phyloP scores from a whole-genome alignment of 2,888 invertebrate genomes.

The Phymatocera aterrima region DNA sequence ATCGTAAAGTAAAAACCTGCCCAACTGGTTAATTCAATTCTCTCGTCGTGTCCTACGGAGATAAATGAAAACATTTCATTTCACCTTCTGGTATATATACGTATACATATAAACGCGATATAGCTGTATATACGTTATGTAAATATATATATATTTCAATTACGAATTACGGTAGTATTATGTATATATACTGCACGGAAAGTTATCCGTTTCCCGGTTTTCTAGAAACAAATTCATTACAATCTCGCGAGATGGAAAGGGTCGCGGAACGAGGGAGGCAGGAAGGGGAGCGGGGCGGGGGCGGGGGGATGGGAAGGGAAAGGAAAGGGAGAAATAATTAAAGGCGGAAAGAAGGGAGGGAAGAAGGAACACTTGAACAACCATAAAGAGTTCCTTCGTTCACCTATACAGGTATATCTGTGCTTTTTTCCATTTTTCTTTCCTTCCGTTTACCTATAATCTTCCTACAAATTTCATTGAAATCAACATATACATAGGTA shows the following conservation, averaged over 20 bases:
- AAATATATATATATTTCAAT: background rate
- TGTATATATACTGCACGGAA: background rate
- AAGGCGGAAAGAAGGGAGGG: too few species aligned
- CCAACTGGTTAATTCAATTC: conserved; percentile 48
- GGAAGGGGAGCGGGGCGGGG: too few species aligned
- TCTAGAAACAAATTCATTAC: conserved; percentile 13
- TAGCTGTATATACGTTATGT: background rate
- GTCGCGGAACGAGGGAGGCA: background rate
- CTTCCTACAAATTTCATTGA: too few species aligned
- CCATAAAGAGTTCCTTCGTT: too few species aligned
- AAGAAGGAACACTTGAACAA: too few species aligned
- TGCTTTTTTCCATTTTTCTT: too few species aligned
- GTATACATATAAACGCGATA: background rate
- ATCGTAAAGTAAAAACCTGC: conserved; percentile 43
- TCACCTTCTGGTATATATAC: conserved; percentile 11
- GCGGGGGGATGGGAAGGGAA: background rate
- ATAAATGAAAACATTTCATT: conserved; percentile 49
- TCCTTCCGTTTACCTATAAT: too few species aligned
- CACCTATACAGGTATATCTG: too few species aligned
- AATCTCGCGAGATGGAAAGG: background rate
- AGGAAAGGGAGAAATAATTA: background rate
- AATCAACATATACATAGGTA: too few species aligned
- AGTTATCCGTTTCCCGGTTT: conserved; percentile 10
- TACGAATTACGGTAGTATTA: too few species aligned
- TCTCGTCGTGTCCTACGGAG: conserved; percentile 39